These are phyloP conservation scores for Acronicta alni DNA, from an alignment of 2,888 invertebrate genomes.

Conservation along the genomic window DNA sequence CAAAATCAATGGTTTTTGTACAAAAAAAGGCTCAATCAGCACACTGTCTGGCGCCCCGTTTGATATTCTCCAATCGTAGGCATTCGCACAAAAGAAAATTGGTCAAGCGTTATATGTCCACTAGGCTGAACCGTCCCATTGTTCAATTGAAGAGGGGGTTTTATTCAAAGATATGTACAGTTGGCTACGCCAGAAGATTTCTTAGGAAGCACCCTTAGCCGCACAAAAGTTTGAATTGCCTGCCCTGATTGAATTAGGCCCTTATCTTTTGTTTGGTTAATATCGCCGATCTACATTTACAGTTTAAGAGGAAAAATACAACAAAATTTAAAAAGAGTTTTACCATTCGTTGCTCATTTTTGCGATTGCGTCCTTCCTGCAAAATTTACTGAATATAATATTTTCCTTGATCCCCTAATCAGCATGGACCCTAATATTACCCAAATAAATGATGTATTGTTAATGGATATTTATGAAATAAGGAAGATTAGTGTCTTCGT, in stretches of 20 bases:
- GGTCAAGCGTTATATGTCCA: conserved; percentile 88
- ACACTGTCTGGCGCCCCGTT: conserved; percentile 75
- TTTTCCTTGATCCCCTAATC: conserved; percentile 43
- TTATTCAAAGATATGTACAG: conserved; percentile 81
- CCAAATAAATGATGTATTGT: conserved; percentile 41
- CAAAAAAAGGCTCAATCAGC: conserved; percentile 82
- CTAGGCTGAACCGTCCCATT: conserved; percentile 82
- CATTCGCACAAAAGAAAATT: conserved; percentile 87
- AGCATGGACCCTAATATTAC: conserved; percentile 41
- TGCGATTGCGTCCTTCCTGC: neutral
- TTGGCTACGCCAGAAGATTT: conserved; percentile 72
- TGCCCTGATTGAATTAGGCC: conserved; percentile 70
- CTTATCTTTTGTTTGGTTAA: conserved; percentile 64
- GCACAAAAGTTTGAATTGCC: conserved; percentile 71
- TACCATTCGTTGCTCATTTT: neutral
- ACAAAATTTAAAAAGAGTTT: neutral
- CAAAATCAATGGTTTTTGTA: conserved; percentile 80
- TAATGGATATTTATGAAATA: conserved; percentile 63
- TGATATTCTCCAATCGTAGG: conserved; percentile 84
- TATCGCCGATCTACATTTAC: conserved; percentile 50
- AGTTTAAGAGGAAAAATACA: conserved; percentile 35
- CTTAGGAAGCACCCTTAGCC: conserved; percentile 68
- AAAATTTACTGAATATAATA: conserved; percentile 11
- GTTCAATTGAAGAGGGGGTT: conserved; percentile 82
- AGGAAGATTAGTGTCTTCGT: conserved; percentile 65